Evolutionary conservation across 2,797 vertebrate species (phyloP), one percentile per base, ranked within the genome.

Genomic region (Gephyroberyx darwinii): DNA sequence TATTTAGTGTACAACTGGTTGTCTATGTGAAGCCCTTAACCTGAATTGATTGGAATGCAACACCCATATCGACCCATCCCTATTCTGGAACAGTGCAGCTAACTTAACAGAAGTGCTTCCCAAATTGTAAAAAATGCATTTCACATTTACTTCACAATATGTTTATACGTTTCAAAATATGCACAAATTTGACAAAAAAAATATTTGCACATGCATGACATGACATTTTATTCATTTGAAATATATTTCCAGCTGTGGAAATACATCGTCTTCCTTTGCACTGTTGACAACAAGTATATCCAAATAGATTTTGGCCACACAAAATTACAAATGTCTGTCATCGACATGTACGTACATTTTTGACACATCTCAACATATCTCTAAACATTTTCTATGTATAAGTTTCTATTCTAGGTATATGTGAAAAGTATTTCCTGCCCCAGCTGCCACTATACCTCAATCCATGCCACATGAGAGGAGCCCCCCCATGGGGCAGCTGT

Each of bases 361-460:
- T 26, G 26, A 26, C 26, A 26, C 2, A 26, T 26, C 26, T 26
- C 26, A 26, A 26, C 26, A 26, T 26, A 2, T 26, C 26, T 26
- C 26, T 26, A 12, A 41, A 41, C 39, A 37, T 37, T 7, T 9
- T 7, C 9, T 63, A 5, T 54, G 31, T 13, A 26, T 35, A n/a
- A 2, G 17, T 8, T 50, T 66, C 26, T 26, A 26, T 26, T 26
- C 26, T 26, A 26, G 4, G 26, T 26, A 26, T 26, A 26, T 26
- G 26, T 26, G 26, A 26, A 26, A 26, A 2, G 26, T 26, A 26
- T 75, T 41, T 75, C 63, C 43, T 50, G 14, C 45, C 51, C 77
- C 90, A 92, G 82, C 87, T 92, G 90, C 87, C 66, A 26, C 62
- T 39, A 61, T 74, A 71, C 78, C 82, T 91, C 84, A 78, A 51